Evolutionary conservation across 1,140 invertebrate genomes (phyloP), one percentile per base, ranked within the genome.

Genomic region (Aphaenogaster ashmeadi): DNA sequence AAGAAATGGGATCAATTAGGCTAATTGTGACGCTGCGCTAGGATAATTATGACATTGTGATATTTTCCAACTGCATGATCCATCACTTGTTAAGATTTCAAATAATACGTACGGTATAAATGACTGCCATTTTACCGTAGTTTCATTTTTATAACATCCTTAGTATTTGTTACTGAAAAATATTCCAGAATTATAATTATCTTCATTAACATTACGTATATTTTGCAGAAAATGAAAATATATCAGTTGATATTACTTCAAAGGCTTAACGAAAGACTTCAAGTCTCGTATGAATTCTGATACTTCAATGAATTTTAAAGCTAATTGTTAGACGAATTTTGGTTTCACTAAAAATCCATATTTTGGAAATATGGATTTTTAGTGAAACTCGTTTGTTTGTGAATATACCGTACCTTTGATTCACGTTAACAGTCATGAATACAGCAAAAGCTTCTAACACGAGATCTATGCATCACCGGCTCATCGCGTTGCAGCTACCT

Each of bases 381-480:
- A 56, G n/a, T 27, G 41, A 54, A 80, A 27, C 56, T 54, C n/a
- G 13, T 8, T 71, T 21, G 50, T 81, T 67, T 56, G 15, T 56
- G 2, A 58, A 71, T 9, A 44, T 69, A 15, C 62, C 13, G n/a
- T 44, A 80, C 21, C 60, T 41, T 56, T 81, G 64, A 81, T 50
- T 81, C 58, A 56, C 21, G 36, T 71, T 71, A 38, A 47, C 52
- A 44, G 15, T 71, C 50, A 58, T 52, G 50, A 71, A 71, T 56
- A 58, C 27, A 78, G 33, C 75, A 33, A 50, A 62, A 44, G 50
- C 36, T 69, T 69, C 60, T 79, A 66, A 79, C 58, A 38, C 33
- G 4, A 50, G 44, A 64, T 80, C 77, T 66, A 80, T 67, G 64
- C 50, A 81, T 71, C 64, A 58, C 38, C 36, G 52, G 38, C 38